Evolutionary conservation across 1,140 invertebrate species (phyloP).

Genomic region (Venustaconcha ellipsiformis): DNA sequence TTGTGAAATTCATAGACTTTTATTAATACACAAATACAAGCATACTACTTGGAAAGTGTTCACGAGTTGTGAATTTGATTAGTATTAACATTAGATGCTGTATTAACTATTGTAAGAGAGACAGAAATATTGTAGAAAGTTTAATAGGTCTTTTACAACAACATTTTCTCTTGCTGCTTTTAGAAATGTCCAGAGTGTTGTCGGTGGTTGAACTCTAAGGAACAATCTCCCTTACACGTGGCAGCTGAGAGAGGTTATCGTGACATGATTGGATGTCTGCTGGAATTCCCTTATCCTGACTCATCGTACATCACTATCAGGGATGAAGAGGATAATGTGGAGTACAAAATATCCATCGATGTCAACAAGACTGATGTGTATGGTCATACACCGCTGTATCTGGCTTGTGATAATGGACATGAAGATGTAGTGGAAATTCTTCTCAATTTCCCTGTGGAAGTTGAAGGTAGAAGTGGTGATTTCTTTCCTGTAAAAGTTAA

Average conservation of each 20-base stretch:
- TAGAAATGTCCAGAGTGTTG: conserved; percentile 30
- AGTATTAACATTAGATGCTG: too few relatives aligned
- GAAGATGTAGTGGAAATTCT: conserved; percentile 49
- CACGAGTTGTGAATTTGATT: too few relatives aligned
- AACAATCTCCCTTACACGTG: conserved; percentile 93
- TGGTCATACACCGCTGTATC: conserved; percentile 56
- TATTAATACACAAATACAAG: too few relatives aligned
- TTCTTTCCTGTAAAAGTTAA: conserved; percentile 35
- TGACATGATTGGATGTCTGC: conserved; percentile 84
- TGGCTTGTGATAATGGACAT: conserved; percentile 53
- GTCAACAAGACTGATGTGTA: conserved; percentile 52
- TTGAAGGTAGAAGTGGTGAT: conserved; percentile 1
- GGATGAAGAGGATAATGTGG: conserved; percentile 36
- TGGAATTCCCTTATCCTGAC: conserved; percentile 85
- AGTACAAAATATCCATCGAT: conserved; percentile 38
- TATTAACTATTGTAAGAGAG: too few relatives aligned
- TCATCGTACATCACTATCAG: conserved; percentile 29
- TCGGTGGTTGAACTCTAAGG: conserved; percentile 49
- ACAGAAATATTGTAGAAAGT: too few relatives aligned
- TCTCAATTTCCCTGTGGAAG: conserved; percentile 80
- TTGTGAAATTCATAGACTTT: too few relatives aligned
- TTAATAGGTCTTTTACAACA: too few relatives aligned
- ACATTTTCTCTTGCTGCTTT: conserved; percentile 7
- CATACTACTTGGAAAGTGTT: too few relatives aligned
- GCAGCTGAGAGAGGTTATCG: conserved; percentile 77